Conservation (phyloP, 1,140 invertebrate species). For the Melanaphis sacchari region DNA sequence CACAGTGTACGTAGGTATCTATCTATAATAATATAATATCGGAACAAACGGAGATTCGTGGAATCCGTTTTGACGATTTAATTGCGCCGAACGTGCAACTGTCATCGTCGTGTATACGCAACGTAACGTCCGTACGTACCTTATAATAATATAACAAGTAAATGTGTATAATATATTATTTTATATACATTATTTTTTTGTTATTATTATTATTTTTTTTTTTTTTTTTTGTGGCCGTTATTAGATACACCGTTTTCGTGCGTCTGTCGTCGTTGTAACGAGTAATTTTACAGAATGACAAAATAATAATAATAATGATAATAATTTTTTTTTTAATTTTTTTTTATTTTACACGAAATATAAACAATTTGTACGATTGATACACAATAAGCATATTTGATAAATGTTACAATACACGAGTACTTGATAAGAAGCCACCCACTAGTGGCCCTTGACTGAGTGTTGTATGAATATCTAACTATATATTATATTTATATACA, state of each 20-base stretch:
- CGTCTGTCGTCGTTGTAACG: neutral
- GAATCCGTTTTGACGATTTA: neutral
- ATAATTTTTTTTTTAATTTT: too few relatives aligned
- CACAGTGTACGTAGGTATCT: neutral
- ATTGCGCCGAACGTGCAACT: conserved; percentile 1
- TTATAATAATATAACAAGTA: neutral
- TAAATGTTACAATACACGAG: too few relatives aligned
- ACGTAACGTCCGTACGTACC: neutral
- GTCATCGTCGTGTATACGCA: neutral
- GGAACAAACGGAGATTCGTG: neutral
- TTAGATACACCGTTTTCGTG: neutral
- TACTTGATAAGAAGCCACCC: too few relatives aligned
- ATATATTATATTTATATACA: too few relatives aligned
- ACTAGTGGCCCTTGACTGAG: too few relatives aligned
- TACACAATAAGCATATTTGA: too few relatives aligned
- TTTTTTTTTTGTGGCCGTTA: neutral
- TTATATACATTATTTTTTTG: neutral
- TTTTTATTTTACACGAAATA: too few relatives aligned
- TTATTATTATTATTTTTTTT: too few relatives aligned
- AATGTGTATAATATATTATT: neutral
- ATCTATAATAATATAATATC: neutral
- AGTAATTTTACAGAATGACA: neutral
- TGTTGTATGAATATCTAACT: too few relatives aligned
- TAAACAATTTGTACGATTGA: too few relatives aligned
- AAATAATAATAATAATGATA: conserved; percentile 1